A percentile compares a stretch with the other conserved stretches of the same genome.
phyloP scores from a whole-genome alignment of 2,797 vertebrate species.

The Sebastiscus tertius region DNA sequence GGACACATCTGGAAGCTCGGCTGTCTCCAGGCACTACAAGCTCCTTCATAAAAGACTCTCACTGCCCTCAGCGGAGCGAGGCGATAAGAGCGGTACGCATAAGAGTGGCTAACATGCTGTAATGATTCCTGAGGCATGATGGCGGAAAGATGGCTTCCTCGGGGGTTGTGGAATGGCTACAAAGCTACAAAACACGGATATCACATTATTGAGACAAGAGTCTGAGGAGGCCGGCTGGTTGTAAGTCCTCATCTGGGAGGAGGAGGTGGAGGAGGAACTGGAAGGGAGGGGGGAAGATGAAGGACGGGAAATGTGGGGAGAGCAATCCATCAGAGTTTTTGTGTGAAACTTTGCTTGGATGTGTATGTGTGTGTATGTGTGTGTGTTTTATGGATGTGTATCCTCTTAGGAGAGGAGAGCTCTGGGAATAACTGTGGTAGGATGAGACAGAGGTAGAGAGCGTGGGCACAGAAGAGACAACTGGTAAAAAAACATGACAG shows the following conservation, averaged over 20 bases:
- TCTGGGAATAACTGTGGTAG: constrained; percentile 1
- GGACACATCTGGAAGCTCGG: background rate
- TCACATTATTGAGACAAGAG: constrained; percentile 40
- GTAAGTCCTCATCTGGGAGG: background rate
- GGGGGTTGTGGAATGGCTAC: background rate
- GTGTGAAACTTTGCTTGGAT: background rate
- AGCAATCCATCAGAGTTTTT: constrained; percentile 11
- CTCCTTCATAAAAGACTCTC: constrained; percentile 18
- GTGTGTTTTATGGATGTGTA: background rate
- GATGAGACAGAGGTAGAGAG: background rate
- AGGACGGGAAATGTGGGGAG: background rate
- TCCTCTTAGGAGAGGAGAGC: constrained; percentile 12
- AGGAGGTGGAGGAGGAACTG: background rate
- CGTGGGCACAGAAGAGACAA: background rate
- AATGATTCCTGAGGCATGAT: constrained; percentile 37
- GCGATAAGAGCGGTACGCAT: background rate
- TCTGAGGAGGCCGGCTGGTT: background rate
- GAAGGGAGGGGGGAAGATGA: background rate
- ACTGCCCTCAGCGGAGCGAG: background rate
- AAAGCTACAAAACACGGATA: constrained; percentile 33
- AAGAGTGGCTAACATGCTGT: constrained; percentile 6
- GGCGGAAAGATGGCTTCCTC: constrained; percentile 16
- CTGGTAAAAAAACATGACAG: constrained; percentile 4
- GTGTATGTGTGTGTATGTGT: background rate
- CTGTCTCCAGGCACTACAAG: constrained; percentile 4